Evolutionary conservation across 2,113 vertebrate genomes (phyloP), one percentile per base, ranked within the genome.

Genomic region (Pelusios castaneus): DNA sequence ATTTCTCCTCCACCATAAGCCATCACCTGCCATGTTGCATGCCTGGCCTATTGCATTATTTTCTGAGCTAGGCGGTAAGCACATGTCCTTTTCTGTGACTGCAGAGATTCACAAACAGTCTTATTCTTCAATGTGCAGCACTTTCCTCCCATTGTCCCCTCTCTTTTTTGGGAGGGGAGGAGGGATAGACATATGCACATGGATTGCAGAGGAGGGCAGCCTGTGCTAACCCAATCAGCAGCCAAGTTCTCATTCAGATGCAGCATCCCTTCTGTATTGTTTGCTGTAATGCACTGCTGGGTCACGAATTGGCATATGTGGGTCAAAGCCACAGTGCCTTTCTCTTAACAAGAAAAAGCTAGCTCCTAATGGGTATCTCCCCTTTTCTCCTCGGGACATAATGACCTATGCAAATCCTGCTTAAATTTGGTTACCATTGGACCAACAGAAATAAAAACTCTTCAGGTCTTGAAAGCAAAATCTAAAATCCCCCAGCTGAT

Each of bases 231-330:
- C 38, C 38, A 25, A 43, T 25, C 10, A 43, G n/a, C 70, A 41
- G 94, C 95, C 92, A 94, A 90, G 91, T 41, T 41, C 85, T 96
- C 93, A 80, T 91, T 95, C 91, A 88, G 91, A 89, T 77, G 77
- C 3, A 94, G 84, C 92, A 89, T 43, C 89, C 88, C 90, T 90
- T 96, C 80, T 0, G 2, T 92, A 89, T 63, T 96, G 92, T 92
- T 95, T 94, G 91, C 95, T 82, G 60, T 84, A 95, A 80, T 84
- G 34, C 88, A 89, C 92, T 82, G 89, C 84, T 91, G 51, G 75
- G 55, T 87, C 95, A 90, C 75, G 95, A 97, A 96, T 91, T 96
- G 92, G 96, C 90, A 94, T 84, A 95, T 95, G 96, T 90, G 96
- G 94, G 94, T 97, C 96, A 94, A 95, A 94, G 92, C 87, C 82